Conservation (phyloP, 2,113 vertebrate genomes). For the Centropristis striata region DNA sequence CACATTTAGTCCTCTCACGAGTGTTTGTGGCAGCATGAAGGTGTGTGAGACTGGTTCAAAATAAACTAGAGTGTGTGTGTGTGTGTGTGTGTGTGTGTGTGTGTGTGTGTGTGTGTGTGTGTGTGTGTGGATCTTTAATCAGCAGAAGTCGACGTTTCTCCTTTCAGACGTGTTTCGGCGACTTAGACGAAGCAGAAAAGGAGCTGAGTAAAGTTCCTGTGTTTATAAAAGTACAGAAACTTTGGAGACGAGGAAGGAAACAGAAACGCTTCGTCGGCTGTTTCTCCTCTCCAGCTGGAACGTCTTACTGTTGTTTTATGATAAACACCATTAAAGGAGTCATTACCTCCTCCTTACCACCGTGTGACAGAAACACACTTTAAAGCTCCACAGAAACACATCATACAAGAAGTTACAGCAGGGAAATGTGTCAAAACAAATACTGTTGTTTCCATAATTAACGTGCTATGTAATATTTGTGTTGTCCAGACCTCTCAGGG, state of each 20-base stretch:
- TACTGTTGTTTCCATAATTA: background rate
- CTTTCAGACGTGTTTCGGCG: background rate
- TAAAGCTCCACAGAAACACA: background rate
- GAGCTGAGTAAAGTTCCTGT: slow-evolving; percentile 38
- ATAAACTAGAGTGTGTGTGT: background rate
- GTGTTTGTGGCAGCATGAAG: background rate
- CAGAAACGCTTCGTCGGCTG: slow-evolving; percentile 18
- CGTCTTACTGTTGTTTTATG: slow-evolving; percentile 19
- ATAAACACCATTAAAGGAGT: background rate
- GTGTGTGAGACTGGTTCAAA: background rate
- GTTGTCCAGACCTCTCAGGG: slow-evolving; percentile 76
- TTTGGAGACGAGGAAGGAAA: slow-evolving; percentile 38
- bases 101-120: too few species aligned
- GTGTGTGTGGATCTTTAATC: background rate
- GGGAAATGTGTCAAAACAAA: background rate
- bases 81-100: background rate
- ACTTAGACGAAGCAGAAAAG: background rate
- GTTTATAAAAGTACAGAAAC: slow-evolving; percentile 23
- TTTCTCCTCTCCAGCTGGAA: background rate
- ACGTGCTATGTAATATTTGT: background rate
- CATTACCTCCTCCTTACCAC: background rate
- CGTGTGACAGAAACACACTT: background rate
- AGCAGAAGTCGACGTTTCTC: background rate
- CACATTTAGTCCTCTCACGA: background rate
- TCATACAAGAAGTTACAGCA: background rate